Evolutionary conservation across 2,888 invertebrate genomes (phyloP).

Genomic region (Endotricha flammealis): DNA sequence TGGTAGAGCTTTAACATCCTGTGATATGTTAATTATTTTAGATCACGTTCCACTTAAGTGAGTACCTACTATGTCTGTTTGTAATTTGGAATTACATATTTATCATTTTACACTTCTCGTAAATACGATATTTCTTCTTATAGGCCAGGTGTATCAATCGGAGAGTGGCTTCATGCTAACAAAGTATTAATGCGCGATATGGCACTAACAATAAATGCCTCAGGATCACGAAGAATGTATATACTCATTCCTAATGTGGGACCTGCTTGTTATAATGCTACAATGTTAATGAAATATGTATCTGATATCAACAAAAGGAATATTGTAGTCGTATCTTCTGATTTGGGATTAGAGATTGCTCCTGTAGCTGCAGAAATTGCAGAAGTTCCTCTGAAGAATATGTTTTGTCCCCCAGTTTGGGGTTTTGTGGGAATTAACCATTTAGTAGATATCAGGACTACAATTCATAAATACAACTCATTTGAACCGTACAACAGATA

Average conservation of each 20-base stretch:
- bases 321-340: slow-evolving; percentile 77
- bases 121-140: slow-evolving; percentile 20
- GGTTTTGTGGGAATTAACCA: slow-evolving; percentile 79
- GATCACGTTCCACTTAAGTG: slow-evolving; percentile 64
- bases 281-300: slow-evolving; percentile 52
- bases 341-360: slow-evolving; percentile 70
- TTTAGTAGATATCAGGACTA: slow-evolving; percentile 73
- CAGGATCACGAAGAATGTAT: slow-evolving; percentile 59
- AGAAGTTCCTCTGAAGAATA: slow-evolving; percentile 60
- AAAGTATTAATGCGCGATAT: slow-evolving; percentile 53
- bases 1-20: slow-evolving; percentile 60
- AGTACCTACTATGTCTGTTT: slow-evolving; percentile 22
- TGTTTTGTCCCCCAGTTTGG: slow-evolving; percentile 81
- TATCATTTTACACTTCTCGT: slow-evolving; percentile 1
- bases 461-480: slow-evolving; percentile 71
- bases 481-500: slow-evolving; percentile 72
- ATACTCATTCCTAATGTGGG: slow-evolving; percentile 76
- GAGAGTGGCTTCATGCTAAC: slow-evolving; percentile 56
- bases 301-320: slow-evolving; percentile 57
- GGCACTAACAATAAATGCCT: slow-evolving; percentile 67
- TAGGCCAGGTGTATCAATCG: slow-evolving; percentile 45
- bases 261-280: slow-evolving; percentile 78
- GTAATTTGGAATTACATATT: too few relatives aligned
- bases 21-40: slow-evolving; percentile 72
- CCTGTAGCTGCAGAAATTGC: slow-evolving; percentile 57